Evolutionary conservation across 2,888 invertebrate genomes (phyloP).

Genomic region (Anoplius nigerrimus): DNA sequence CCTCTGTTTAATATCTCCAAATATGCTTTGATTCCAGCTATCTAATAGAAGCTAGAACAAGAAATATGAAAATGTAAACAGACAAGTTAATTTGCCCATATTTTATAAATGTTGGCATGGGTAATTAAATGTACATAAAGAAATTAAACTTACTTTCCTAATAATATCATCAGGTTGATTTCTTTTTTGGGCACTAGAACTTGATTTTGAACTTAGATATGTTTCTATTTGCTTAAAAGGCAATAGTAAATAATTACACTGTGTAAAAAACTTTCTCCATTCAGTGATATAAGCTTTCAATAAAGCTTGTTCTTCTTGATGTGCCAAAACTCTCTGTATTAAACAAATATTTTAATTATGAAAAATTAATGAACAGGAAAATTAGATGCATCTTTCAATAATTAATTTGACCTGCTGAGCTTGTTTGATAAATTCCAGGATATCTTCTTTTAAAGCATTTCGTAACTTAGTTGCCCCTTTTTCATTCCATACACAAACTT

Average conservation of each 20-base stretch:
- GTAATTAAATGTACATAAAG: not conserved
- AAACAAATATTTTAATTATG: constrained; percentile 9
- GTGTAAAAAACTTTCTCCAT: constrained; percentile 98
- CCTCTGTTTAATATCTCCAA: constrained; percentile 94
- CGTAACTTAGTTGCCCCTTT: constrained; percentile 92
- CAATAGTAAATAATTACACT: constrained; percentile 96
- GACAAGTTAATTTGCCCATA: not conserved
- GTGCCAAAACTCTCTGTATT: constrained; percentile 85
- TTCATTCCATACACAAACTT: constrained; percentile 98
- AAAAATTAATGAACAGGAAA: not conserved
- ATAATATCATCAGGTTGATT: constrained; percentile 88
- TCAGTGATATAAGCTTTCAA: constrained; percentile 97
- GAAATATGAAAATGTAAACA: not conserved
- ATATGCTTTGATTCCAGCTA: constrained; percentile 98
- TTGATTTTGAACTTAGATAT: constrained; percentile 84
- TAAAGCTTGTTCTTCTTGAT: constrained; percentile 95
- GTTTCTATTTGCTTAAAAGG: constrained; percentile 96
- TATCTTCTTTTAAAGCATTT: constrained; percentile 93
- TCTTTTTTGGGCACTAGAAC: constrained; percentile 66
- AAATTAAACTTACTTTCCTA: constrained; percentile 78
- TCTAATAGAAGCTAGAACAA: constrained; percentile 93
- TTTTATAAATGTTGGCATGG: not conserved
- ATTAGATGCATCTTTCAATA: not conserved
- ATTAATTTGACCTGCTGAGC: constrained; percentile 82
- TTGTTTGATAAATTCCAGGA: constrained; percentile 94